Evolutionary conservation across 2,888 invertebrate species (phyloP).

Genomic region (Lepetodrilus schrolli): DNA sequence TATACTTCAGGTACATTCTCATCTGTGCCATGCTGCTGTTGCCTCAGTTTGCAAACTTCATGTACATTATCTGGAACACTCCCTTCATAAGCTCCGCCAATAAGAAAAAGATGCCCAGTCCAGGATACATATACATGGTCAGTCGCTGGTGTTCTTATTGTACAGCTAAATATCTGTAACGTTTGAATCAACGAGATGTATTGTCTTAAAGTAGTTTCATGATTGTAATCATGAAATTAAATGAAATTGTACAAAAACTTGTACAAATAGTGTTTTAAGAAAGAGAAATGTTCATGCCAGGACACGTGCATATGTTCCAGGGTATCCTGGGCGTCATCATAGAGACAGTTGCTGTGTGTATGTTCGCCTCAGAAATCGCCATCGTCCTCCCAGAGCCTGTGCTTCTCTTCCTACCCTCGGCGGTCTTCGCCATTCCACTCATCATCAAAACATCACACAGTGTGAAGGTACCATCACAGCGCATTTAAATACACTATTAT

Average conservation of each 20-base stretch:
- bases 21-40: constrained; percentile 39
- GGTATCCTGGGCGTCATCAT: constrained; percentile 49
- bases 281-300: not conserved
- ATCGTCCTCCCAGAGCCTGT: constrained; percentile 49
- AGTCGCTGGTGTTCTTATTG: no score
- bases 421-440: constrained; percentile 43
- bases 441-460: constrained; percentile 28
- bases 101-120: constrained; percentile 33
- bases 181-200: no score
- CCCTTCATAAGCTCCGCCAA: constrained; percentile 43
- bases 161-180: no score
- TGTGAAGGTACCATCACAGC: constrained; percentile 38
- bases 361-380: constrained; percentile 52
- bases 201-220: no score
- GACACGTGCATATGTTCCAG: no score
- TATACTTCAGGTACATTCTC: constrained; percentile 41
- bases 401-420: constrained; percentile 46
- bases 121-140: constrained; percentile 31
- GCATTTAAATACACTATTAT: no score
- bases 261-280: not conserved
- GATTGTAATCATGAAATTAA: not conserved
- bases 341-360: constrained; percentile 45
- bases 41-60: constrained; percentile 38
- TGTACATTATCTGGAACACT: constrained; percentile 48
- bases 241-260: not conserved